Evolutionary conservation across 2,888 invertebrate genomes (phyloP).

Genomic region (Drosophila aldrichi): DNA sequence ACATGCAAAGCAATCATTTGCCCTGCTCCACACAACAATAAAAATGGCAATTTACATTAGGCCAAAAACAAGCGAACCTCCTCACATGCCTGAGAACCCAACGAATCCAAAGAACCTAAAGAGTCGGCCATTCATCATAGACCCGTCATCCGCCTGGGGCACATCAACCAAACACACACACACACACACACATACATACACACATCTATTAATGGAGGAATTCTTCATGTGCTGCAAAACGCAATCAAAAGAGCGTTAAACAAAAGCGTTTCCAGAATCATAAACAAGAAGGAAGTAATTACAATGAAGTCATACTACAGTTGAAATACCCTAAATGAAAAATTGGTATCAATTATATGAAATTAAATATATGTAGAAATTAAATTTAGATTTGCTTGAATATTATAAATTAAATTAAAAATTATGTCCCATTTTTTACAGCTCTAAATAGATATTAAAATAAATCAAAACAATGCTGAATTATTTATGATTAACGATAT

Average conservation of each 20-base stretch:
- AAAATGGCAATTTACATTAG: slow-evolving; percentile 67
- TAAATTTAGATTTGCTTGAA: not conserved
- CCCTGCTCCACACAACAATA: slow-evolving; percentile 36
- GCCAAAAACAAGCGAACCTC: slow-evolving; percentile 27
- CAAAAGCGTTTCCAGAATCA: slow-evolving; percentile 44
- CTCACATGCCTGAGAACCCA: slow-evolving; percentile 18
- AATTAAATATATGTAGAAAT: not conserved
- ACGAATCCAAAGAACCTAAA: slow-evolving; percentile 22
- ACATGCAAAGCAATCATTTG: slow-evolving; percentile 76
- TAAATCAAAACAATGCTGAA: too few relatives aligned
- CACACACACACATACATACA: not conserved
- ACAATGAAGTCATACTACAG: slow-evolving; percentile 10
- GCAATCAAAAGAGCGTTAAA: slow-evolving; percentile 52
- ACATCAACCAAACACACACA: slow-evolving; percentile 15
- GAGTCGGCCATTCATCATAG: slow-evolving; percentile 47
- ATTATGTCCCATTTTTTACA: too few relatives aligned
- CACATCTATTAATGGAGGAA: slow-evolving; percentile 11
- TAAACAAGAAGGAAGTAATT: slow-evolving; percentile 39
- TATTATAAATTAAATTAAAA: too few relatives aligned
- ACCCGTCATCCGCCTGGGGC: slow-evolving; percentile 26
- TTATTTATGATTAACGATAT: not conserved
- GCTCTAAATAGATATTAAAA: too few relatives aligned
- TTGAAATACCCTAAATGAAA: slow-evolving; percentile 12
- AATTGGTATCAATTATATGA: not conserved
- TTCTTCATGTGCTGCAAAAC: slow-evolving; percentile 36